A percentile compares a stretch with the other conserved stretches of the same genome.
phyloP scores from a whole-genome alignment of 2,113 vertebrate species.

The Xyliphius kryptos region DNA sequence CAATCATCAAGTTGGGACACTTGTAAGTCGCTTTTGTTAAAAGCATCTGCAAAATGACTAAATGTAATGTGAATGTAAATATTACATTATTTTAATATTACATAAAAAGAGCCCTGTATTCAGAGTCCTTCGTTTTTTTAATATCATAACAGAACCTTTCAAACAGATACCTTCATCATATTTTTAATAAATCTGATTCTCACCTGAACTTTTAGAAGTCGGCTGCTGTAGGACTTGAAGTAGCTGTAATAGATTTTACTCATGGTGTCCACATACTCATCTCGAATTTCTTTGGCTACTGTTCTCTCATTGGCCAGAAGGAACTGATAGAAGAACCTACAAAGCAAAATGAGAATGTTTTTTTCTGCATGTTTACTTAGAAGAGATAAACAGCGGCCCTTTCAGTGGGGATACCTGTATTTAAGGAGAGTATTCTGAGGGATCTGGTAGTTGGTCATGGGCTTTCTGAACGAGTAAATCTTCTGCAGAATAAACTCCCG shows the following conservation, averaged over 20 bases:
- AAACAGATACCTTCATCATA: too few species aligned
- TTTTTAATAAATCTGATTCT: too few species aligned
- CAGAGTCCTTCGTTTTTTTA: too few species aligned
- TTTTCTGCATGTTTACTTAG: too few species aligned
- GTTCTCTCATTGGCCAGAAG: conserved; percentile 81
- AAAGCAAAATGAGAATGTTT: background rate
- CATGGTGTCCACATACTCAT: conserved; percentile 89
- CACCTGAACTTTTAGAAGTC: conserved; percentile 91
- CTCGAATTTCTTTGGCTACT: conserved; percentile 82
- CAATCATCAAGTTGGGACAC: too few species aligned
- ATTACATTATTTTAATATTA: too few species aligned
- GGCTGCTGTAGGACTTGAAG: conserved; percentile 82
- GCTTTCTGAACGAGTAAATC: conserved; percentile 88
- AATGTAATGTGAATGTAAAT: too few species aligned
- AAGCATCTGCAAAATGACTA: too few species aligned
- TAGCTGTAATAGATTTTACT: conserved; percentile 90
- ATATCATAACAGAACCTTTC: too few species aligned
- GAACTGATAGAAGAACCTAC: conserved; percentile 90
- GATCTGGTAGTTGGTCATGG: conserved; percentile 95
- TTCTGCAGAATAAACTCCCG: conserved; percentile 89
- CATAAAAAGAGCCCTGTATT: too few species aligned
- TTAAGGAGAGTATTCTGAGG: conserved; percentile 88
- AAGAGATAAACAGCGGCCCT: too few species aligned
- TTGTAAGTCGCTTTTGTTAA: too few species aligned
- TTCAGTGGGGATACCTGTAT: conserved; percentile 72